Base-by-base conservation (phyloP, 2,797 vertebrate genomes). In the Acipenser ruthenus region DNA sequence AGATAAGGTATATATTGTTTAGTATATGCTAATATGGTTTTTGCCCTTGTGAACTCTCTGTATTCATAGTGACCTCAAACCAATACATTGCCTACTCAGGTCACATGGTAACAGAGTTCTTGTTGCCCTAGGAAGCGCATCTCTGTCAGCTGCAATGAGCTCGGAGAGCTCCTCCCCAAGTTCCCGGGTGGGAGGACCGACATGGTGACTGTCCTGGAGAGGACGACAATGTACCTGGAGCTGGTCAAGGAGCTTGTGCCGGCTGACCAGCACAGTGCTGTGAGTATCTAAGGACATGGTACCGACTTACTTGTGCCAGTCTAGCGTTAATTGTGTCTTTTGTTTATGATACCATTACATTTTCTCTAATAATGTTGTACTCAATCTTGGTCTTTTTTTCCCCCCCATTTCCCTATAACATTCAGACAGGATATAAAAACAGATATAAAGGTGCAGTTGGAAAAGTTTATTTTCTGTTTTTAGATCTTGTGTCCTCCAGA, bases 201-300 rank as follows among this genome's bases (percentile, higher is more conserved):
- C 71, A 83, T 85, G 82, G 82, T 81, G 0, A 78, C 82, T 0
- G 67, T 84, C 7, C 69, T 85, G 64, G 83, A 85, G 74, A 82
- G 78, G 82, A 65, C 81, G 0, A 76, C 83, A 51, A 69, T 71
- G 58, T 85, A 79, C 15, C 76, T 85, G 6, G 72, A 62, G 68
- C 73, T 79, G 0, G 60, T 69, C 0, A 67, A 72, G 5, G 0
- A 50, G 4, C 12, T 73, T 56, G n/a, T 61, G 10, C 73, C 71
- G 0, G 0, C 60, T 4, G 9, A 59, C 58, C 65, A 70, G 50
- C 72, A 11, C 8, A 65, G 23, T 0, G 3, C 55, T 0, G 79
- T 78, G 67, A 75, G 80, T 50, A 13, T 7, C 10, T 60, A 56
- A 12, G 59, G 18, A 60, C 48, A 18, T 12, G 65, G 23, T 3